Evolutionary conservation across 2,888 invertebrate genomes (phyloP).

Genomic region (Erebia aethiops): DNA sequence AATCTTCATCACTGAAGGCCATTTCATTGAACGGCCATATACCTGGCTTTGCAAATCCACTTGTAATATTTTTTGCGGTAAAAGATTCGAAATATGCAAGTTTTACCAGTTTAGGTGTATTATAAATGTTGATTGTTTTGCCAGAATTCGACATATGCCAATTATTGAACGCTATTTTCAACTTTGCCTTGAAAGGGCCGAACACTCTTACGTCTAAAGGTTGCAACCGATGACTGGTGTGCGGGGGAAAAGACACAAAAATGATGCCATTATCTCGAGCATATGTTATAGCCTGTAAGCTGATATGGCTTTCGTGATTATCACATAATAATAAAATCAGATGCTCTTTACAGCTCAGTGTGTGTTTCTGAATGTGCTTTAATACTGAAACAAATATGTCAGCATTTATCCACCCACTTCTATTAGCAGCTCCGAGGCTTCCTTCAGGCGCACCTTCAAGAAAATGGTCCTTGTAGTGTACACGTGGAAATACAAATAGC

Average conservation of each 20-base stretch:
- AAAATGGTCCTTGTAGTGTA: too few species aligned
- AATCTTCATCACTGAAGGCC: too few species aligned
- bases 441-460: too few species aligned
- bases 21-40: too few species aligned
- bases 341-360: neutral
- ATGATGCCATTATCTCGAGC: neutral
- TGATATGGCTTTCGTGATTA: neutral
- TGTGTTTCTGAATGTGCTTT: neutral
- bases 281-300: neutral
- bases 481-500: too few species aligned
- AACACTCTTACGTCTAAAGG: neutral
- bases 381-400: neutral
- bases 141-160: neutral
- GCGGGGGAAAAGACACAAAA: neutral
- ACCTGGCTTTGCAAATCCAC: too few species aligned
- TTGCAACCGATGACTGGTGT: neutral
- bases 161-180: neutral
- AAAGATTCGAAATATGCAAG: too few species aligned
- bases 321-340: neutral
- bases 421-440: too few species aligned
- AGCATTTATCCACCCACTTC: neutral
- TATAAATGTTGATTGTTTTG: too few species aligned
- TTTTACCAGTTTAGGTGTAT: too few species aligned
- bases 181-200: neutral
- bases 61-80: too few species aligned